These are phyloP conservation scores for Neoseiulus cucumeris DNA, from an alignment of 1,140 invertebrate genomes.

Conservation along the genomic window DNA sequence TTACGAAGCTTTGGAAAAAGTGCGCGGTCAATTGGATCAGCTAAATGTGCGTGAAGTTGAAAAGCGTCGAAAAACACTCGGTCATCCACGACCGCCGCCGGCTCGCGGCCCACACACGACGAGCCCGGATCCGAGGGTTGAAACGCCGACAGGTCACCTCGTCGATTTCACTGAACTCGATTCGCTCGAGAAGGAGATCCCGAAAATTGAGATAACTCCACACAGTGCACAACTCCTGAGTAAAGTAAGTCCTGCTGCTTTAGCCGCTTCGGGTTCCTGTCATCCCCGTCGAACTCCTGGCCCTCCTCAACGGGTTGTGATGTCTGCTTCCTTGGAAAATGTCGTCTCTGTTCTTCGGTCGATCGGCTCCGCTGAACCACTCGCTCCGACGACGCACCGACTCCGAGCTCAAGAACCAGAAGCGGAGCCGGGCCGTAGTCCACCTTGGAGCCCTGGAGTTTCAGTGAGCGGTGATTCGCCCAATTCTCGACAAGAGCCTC, in stretches of 20 bases:
- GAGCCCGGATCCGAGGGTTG: neutral
- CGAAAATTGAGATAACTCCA: neutral
- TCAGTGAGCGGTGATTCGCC: too few relatives aligned
- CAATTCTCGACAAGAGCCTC: neutral
- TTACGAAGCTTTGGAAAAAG: neutral
- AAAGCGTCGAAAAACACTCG: slow-evolving; percentile 2
- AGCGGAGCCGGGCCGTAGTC: neutral
- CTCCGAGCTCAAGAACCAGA: neutral
- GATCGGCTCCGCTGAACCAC: neutral
- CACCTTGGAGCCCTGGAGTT: neutral
- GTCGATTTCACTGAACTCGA: slow-evolving; percentile 6
- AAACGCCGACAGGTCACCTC: neutral
- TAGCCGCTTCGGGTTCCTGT: too few relatives aligned
- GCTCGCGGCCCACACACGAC: too few relatives aligned
- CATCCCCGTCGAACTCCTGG: too few relatives aligned
- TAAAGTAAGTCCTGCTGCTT: too few relatives aligned
- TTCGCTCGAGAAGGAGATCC: neutral
- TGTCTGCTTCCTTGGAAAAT: neutral
- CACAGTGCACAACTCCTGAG: neutral
- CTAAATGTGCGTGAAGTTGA: neutral
- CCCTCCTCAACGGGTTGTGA: neutral
- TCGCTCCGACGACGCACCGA: neutral
- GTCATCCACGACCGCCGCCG: neutral
- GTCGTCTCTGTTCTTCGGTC: neutral
- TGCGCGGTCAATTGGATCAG: neutral